Base-by-base conservation (phyloP, 2,797 vertebrate genomes). In the Neosilurus mollespiculum region DNA sequence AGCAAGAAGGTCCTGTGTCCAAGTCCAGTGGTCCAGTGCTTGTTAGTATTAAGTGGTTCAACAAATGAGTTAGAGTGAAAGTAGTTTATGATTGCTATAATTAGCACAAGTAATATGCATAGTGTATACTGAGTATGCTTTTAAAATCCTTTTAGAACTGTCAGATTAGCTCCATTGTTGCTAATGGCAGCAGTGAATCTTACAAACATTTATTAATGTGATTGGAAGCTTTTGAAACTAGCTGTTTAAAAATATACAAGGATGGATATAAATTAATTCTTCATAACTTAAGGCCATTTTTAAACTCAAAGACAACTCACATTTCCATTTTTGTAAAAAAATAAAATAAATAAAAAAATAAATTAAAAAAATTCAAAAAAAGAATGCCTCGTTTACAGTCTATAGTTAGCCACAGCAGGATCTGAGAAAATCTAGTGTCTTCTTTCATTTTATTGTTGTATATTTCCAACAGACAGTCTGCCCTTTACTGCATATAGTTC, bases 391-490 rank as follows among this genome's bases (percentile, higher is more conserved):
- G 71, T 56, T 73, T 73, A 54, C 51, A 73, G 69, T 24, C 69
- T 71, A 53, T 11, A 51, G 43, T 53, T 71, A 14, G 24, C 20
- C 72, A 34, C 16, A 9, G 16, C 26, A 34, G 72, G 54, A 75
- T 75, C 54, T 75, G 72, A 75, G 16, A 7, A 58, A 58, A 58
- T 76, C 26, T 58, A 5, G 5, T 10, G 9, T 59, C 54, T 37
- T 76, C 9, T 75, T 75, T 75, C 53, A 75, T 75, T 76, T 76
- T 59, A 76, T 58, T 59, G 54, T 61, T 30, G n/a, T 59, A n/a
- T 43, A 49, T 78, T 18, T 78, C 34, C 22, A 78, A 24, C 26
- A 24, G 30, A 37, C 18, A 3, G 20, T 43, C 30, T 24, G 34
- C 15, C 37, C 62, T 62, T 78, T 78, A 62, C 12, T 61, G 58